Evolutionary conservation across 2,113 vertebrate genomes (phyloP), one percentile per base, ranked within the genome.

Genomic region (Neomonachus schauinslandi): DNA sequence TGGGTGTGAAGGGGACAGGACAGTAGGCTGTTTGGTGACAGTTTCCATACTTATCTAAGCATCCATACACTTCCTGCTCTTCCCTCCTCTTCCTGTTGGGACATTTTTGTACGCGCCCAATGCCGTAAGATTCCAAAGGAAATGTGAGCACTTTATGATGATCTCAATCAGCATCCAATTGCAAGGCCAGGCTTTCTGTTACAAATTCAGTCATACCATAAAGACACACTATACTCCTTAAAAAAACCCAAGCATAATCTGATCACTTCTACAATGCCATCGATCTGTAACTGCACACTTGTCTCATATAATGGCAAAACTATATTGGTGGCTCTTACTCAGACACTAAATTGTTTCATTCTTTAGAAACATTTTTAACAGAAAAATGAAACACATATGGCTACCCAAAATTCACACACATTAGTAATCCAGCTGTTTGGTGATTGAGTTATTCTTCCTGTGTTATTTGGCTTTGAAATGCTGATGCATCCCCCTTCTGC

Each of bases 11-110:
- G 51, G 16, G 19, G 77, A 22, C 16, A 16, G 18, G 36, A 13
- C 12, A 10, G 39, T 24, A 42, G 14, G 11, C 59, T 2, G 2
- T 5, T 95, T 24, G 7, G 11, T 36, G 63, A 79, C 61, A 12
- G 55, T 88, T 53, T 80, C 65, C 39, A 4, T 1, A 2, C 94
- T 93, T 97, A 95, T 82, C 96, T 97, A 3, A 51, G 33, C 14
- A 33, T 89, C 81, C 93, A 76, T 28, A 53, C 15, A 22, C 67
- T 97, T 93, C 96, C 96, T 94, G 53, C 46, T 53, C 85, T 77
- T 65, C 63, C 71, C 91, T 91, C 57, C 22, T 18, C 91, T 95
- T 97, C 93, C 91, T 82, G 77, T 49, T 72, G 88, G 91, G 85
- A 94, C 63, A 4, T 69, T 93, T 83, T 13, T 8, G 8, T 84